These are phyloP conservation scores for Chromis chromis DNA, from an alignment of 2,797 vertebrate species.

Conservation along the genomic window DNA sequence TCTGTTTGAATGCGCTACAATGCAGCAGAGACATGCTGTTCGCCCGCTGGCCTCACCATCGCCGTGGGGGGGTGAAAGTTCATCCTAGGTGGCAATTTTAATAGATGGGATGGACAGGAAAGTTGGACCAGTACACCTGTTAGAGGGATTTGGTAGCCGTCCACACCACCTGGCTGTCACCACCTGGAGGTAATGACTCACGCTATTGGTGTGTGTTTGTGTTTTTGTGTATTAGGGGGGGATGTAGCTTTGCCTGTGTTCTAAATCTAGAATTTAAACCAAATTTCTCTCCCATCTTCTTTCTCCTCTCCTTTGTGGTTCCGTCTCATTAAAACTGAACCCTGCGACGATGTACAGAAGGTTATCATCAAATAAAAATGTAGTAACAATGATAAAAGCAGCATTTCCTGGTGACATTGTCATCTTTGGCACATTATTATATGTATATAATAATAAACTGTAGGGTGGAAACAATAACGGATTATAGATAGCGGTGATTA, in stretches of 20 bases:
- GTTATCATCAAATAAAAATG: constrained; percentile 9
- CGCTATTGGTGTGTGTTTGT: constrained; percentile 28
- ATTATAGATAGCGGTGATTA: no score
- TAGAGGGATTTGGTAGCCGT: constrained; percentile 37
- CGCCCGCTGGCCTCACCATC: constrained; percentile 1
- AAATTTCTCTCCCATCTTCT: not conserved
- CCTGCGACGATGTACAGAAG: constrained; percentile 1
- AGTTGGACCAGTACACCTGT: constrained; percentile 41
- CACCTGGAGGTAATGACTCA: constrained; percentile 71
- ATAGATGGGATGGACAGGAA: constrained; percentile 43
- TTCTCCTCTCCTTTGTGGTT: constrained; percentile 5
- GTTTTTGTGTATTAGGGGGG: not conserved
- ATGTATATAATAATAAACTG: not conserved
- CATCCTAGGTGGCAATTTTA: constrained; percentile 31
- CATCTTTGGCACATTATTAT: not conserved
- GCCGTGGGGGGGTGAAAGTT: constrained; percentile 8
- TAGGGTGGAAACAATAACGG: not conserved
- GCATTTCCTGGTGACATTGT: not conserved
- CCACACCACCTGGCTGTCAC: constrained; percentile 57
- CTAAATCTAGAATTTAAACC: constrained; percentile 29
- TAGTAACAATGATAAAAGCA: not conserved
- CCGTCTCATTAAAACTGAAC: constrained; percentile 1
- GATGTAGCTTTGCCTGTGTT: not conserved
- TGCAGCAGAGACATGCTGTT: constrained; percentile 8
- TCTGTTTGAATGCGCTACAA: constrained; percentile 1